phyloP scores from a whole-genome alignment of 2,797 vertebrate species.

The Macroramphosus scolopax region DNA sequence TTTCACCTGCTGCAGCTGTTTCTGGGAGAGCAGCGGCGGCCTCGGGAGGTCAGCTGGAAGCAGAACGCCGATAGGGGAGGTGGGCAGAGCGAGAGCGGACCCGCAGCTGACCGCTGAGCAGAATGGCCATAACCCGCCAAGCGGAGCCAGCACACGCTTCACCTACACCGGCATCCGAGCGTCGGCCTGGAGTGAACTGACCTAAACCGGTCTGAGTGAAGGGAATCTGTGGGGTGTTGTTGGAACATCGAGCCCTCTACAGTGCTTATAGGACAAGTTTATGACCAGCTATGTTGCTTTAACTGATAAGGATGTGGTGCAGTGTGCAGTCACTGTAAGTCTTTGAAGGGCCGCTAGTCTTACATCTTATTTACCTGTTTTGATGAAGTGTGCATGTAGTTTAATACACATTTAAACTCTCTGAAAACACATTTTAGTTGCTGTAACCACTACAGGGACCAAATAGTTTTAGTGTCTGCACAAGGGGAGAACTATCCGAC shows the following conservation, averaged over 20 bases:
- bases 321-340: background rate
- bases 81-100: background rate
- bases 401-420: background rate
- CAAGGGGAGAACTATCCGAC: too few relatives aligned
- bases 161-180: conserved; percentile 79
- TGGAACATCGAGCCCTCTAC: conserved; percentile 14
- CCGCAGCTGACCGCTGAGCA: conserved; percentile 60
- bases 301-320: conserved; percentile 5
- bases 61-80: conserved; percentile 21
- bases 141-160: conserved; percentile 71
- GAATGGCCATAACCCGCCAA: conserved; percentile 75
- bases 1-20: conserved; percentile 81
- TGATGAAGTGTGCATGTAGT: background rate
- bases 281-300: conserved; percentile 32
- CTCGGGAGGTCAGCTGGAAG: conserved; percentile 24
- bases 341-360: too few relatives aligned
- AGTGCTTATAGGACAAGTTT: conserved; percentile 23
- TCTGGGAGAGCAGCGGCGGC: background rate
- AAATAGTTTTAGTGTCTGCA: background rate
- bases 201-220: conserved; percentile 17
- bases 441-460: too few relatives aligned
- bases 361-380: too few relatives aligned
- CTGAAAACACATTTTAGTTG: background rate
- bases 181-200: conserved; percentile 59
- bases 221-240: conserved; percentile 7